These are phyloP conservation scores for Tenthredo livida DNA, from an alignment of 2,888 invertebrate genomes.

Conservation along the genomic window DNA sequence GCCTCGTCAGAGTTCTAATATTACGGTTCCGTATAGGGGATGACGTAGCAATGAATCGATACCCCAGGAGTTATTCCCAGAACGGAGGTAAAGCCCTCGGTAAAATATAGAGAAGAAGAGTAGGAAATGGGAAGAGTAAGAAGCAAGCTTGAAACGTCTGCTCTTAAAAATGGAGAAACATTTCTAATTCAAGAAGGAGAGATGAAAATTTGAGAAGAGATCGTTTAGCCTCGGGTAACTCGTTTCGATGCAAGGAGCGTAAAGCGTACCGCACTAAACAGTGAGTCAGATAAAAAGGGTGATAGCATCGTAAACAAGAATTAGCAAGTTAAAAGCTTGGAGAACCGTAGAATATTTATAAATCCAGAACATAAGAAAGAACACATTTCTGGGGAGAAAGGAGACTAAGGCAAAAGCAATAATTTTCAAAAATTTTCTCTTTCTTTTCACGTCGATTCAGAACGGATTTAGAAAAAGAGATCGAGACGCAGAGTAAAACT, in stretches of 20 bases:
- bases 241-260: not conserved
- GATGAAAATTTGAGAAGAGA: not conserved
- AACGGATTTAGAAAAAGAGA: too few relatives aligned
- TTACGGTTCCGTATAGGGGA: not conserved
- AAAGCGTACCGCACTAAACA: not conserved
- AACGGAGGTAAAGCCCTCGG: not conserved
- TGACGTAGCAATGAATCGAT: slow-evolving; percentile 20
- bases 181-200: not conserved
- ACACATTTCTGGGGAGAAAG: not conserved
- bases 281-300: not conserved
- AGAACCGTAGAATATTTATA: not conserved
- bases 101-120: not conserved
- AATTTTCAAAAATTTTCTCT: not conserved
- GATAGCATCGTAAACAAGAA: not conserved
- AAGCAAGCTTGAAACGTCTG: not conserved
- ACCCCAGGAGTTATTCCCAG: not conserved
- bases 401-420: not conserved
- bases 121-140: not conserved
- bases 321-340: slow-evolving; percentile 9
- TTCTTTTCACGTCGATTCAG: not conserved
- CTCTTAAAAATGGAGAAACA: not conserved
- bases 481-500: too few relatives aligned
- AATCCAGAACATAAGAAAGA: not conserved
- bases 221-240: not conserved
- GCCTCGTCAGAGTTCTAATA: slow-evolving; percentile 26